Evolutionary conservation across 2,797 vertebrate genomes (phyloP), one percentile per base, ranked within the genome.

Genomic region (Pampus argenteus): DNA sequence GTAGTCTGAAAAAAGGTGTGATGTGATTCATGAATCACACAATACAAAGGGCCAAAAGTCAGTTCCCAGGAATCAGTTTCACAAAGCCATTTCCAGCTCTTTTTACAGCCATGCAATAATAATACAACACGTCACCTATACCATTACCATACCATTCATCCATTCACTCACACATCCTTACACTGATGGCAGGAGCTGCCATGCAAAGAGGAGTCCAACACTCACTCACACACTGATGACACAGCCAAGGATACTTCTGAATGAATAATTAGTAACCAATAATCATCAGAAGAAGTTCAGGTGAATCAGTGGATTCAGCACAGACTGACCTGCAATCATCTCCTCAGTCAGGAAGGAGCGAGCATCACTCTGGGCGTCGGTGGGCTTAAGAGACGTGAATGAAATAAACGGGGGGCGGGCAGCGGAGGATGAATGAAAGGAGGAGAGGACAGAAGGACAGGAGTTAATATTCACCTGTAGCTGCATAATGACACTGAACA

Each of bases 291-390:
- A n/a, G n/a, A n/a, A n/a, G n/a, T n/a, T n/a, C n/a, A n/a, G n/a
- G n/a, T 10, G 31, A 34, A 34, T 9, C 2, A 3, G 13, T 6
- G 11, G 3, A 36, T 13, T 11, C 11, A 36, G 34, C 1, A 13
- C 10, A 18, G 4, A 61, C 94, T 93, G 81, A 98, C 98, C 97
- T 18, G 96, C 88, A 8, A 99, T 97, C 97, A 98, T 98, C 83
- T 99, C 98, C 94, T 99, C 97, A 0, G 96, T 98, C 93, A 99
- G 95, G 94, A 97, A 98, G 93, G 98, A 97, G 26, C 98, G 95
- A 17, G 98, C 98, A 36, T 99, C 98, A 0, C 94, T 95, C 88
- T 99, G 98, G 81, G 98, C 97, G 78, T 99, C 98, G 2, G 98
- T 99, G 52, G 94, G 95, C 97, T 99, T 82, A 48, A 66, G n/a